These are phyloP conservation scores for Drosophila oshimai DNA, from an alignment of 1,140 invertebrate genomes.

Conservation along the genomic window DNA sequence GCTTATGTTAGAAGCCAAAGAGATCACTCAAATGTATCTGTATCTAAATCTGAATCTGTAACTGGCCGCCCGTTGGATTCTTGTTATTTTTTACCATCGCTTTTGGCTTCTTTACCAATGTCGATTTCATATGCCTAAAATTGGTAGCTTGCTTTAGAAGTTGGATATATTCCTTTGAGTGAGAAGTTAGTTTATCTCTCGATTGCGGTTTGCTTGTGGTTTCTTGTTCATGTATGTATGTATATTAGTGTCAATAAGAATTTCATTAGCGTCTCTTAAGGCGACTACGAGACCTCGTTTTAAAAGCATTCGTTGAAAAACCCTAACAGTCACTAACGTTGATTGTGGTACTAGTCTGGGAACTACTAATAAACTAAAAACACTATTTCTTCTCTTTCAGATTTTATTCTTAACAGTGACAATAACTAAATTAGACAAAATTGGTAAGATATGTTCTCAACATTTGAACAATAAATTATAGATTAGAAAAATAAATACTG, in stretches of 20 bases:
- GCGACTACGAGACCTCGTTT: background rate
- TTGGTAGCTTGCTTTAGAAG: constrained; percentile 53
- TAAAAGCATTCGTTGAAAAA: background rate
- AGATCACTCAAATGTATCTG: constrained; percentile 57
- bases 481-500: too few relatives aligned
- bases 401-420: constrained; percentile 35
- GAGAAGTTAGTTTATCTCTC: constrained; percentile 17
- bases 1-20: constrained; percentile 29
- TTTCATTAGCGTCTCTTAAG: constrained; percentile 29
- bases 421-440: constrained; percentile 46
- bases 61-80: background rate
- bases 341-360: background rate
- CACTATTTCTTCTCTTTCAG: constrained; percentile 22
- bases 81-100: constrained; percentile 11
- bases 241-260: constrained; percentile 12
- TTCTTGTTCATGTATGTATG: constrained; percentile 5
- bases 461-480: background rate
- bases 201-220: background rate
- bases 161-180: constrained; percentile 34
- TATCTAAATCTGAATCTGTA: constrained; percentile 20
- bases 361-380: background rate
- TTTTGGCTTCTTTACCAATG: constrained; percentile 28
- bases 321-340: too few relatives aligned
- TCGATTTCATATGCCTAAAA: constrained; percentile 45
- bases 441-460: constrained; percentile 24